Evolutionary conservation across 2,113 vertebrate genomes (phyloP).

Genomic region (Otocyon megalotis): DNA sequence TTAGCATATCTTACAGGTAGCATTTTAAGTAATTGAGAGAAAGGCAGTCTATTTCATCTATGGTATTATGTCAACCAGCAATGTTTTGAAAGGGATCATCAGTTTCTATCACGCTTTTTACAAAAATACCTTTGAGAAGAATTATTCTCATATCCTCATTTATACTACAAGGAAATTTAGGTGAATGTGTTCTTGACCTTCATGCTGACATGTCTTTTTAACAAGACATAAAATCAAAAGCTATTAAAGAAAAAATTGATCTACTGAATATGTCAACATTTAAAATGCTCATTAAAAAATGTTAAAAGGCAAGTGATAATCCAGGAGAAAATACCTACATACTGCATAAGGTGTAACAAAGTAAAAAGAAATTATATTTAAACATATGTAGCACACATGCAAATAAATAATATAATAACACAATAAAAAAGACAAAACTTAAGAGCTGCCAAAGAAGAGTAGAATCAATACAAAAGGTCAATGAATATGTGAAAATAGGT

Average conservation of each 20-base stretch:
- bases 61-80: not conserved
- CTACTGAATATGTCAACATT: not conserved
- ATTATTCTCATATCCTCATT: not conserved
- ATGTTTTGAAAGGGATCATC: not conserved
- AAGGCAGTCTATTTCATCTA: not conserved
- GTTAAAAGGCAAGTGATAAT: not conserved
- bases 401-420: not conserved
- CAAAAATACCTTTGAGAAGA: not conserved
- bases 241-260: not conserved
- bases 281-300: not conserved
- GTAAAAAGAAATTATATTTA: not conserved
- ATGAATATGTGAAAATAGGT: not conserved
- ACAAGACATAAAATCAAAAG: not conserved
- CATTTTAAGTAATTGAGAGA: not conserved
- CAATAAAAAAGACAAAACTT: constrained; percentile 78
- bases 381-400: not conserved
- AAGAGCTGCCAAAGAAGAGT: constrained; percentile 14
- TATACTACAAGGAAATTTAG: not conserved
- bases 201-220: not conserved
- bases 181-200: not conserved
- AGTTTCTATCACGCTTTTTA: not conserved
- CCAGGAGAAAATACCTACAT: not conserved
- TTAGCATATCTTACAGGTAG: not conserved
- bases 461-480: not conserved
- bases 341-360: not conserved